Conservation (phyloP, 2,797 vertebrate genomes). For the Acanthiza pusilla region DNA sequence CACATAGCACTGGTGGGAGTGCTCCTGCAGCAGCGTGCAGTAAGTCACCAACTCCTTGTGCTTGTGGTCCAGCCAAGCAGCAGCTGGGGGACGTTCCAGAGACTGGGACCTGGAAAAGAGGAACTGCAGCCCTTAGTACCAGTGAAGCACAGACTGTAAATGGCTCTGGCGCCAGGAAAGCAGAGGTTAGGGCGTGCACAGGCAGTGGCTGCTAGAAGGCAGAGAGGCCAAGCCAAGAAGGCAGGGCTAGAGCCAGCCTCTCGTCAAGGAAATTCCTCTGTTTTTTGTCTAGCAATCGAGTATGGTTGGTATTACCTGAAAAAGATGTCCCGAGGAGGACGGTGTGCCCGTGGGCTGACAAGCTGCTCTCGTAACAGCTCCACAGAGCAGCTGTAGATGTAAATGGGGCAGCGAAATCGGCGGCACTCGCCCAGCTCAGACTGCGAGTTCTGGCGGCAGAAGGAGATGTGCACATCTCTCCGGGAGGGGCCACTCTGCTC, state of each 20-base stretch:
- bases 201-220: not conserved
- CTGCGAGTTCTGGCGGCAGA: slow-evolving; percentile 80
- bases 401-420: slow-evolving; percentile 87
- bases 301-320: slow-evolving; percentile 78
- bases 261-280: not conserved
- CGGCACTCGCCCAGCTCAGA: slow-evolving; percentile 74
- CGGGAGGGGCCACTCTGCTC: slow-evolving; percentile 77
- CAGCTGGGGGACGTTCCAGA: slow-evolving; percentile 82
- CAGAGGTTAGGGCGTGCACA: not conserved
- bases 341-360: slow-evolving; percentile 78
- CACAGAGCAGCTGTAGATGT: slow-evolving; percentile 92
- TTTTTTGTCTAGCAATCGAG: not conserved
- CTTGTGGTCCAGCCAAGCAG: slow-evolving; percentile 88
- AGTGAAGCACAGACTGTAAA: not conserved
- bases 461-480: slow-evolving; percentile 76
- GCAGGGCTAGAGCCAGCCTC: not conserved
- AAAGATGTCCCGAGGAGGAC: slow-evolving; percentile 83
- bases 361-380: slow-evolving; percentile 89
- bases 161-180: not conserved
- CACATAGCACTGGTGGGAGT: slow-evolving; percentile 92
- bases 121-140: not conserved
- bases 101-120: slow-evolving; percentile 81
- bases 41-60: slow-evolving; percentile 89
- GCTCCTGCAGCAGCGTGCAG: slow-evolving; percentile 91
- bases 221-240: not conserved